phyloP scores from a whole-genome alignment of 2,797 vertebrate genomes.

The Geotrypetes seraphini region DNA sequence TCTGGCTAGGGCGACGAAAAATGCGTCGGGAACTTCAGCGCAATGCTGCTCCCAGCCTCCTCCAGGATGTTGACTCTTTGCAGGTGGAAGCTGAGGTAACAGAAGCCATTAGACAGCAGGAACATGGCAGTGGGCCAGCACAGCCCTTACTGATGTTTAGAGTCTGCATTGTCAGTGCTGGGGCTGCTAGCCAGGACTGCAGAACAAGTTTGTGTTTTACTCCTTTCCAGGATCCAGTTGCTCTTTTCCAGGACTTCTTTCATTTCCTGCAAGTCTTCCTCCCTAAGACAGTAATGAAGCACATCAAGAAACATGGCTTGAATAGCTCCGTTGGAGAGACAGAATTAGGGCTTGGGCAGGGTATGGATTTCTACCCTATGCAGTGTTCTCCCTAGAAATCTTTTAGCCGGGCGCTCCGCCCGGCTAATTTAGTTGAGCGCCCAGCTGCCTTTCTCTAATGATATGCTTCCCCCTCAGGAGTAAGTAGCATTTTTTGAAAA shows the following conservation, averaged over 20 bases:
- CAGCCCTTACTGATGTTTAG: conserved; percentile 54
- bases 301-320: too few relatives aligned
- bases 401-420: too few relatives aligned
- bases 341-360: not conserved
- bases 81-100: conserved; percentile 70
- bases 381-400: too few relatives aligned
- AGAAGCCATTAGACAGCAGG: conserved; percentile 44
- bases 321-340: too few relatives aligned
- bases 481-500: too few relatives aligned
- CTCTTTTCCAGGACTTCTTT: conserved; percentile 68
- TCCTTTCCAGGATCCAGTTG: conserved; percentile 30
- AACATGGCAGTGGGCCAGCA: not conserved
- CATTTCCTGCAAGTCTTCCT: conserved; percentile 77
- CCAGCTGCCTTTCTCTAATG: too few relatives aligned
- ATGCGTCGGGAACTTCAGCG: conserved; percentile 66
- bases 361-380: not conserved
- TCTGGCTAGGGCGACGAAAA: conserved; percentile 77
- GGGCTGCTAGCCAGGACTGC: too few relatives aligned
- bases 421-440: too few relatives aligned
- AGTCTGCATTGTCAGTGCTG: conserved; percentile 35
- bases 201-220: conserved; percentile 49
- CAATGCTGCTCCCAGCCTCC: conserved; percentile 7
- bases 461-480: too few relatives aligned
- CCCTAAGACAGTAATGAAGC: conserved; percentile 55
- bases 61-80: conserved; percentile 36